Evolutionary conservation across 2,113 vertebrate species (phyloP).

Genomic region (Corythoichthys intestinalis): DNA sequence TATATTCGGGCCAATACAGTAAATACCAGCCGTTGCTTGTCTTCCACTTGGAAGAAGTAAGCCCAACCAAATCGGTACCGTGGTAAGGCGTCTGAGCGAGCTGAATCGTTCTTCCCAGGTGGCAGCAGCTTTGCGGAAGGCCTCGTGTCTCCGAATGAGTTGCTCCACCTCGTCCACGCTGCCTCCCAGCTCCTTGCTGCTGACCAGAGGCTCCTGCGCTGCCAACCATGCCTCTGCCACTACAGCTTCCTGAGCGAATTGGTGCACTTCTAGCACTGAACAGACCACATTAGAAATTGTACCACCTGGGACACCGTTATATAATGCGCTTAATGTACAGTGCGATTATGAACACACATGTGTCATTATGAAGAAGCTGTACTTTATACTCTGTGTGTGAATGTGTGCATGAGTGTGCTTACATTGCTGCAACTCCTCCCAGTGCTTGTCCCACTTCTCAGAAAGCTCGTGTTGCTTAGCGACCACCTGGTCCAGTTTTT

Average conservation of each 20-base stretch:
- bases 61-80: conserved; percentile 60
- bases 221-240: conserved; percentile 92
- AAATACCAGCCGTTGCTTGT: too few relatives aligned
- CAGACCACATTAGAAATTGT: neutral
- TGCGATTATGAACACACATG: neutral
- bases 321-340: neutral
- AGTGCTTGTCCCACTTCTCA: conserved; percentile 91
- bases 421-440: conserved; percentile 92
- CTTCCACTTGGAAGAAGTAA: neutral
- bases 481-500: conserved; percentile 84
- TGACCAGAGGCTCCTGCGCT: conserved; percentile 86
- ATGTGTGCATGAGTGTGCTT: conserved; percentile 47
- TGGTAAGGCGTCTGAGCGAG: conserved; percentile 86
- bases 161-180: conserved; percentile 96
- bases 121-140: conserved; percentile 87
- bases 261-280: conserved; percentile 89
- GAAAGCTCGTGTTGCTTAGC: conserved; percentile 83
- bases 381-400: neutral
- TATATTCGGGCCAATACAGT: too few relatives aligned
- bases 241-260: conserved; percentile 93
- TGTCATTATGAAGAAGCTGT: neutral
- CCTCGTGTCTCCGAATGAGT: conserved; percentile 89
- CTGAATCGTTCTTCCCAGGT: conserved; percentile 95
- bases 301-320: neutral
- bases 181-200: conserved; percentile 84